Conservation (phyloP, 2,888 invertebrate species). For the Cephus pulcher region DNA sequence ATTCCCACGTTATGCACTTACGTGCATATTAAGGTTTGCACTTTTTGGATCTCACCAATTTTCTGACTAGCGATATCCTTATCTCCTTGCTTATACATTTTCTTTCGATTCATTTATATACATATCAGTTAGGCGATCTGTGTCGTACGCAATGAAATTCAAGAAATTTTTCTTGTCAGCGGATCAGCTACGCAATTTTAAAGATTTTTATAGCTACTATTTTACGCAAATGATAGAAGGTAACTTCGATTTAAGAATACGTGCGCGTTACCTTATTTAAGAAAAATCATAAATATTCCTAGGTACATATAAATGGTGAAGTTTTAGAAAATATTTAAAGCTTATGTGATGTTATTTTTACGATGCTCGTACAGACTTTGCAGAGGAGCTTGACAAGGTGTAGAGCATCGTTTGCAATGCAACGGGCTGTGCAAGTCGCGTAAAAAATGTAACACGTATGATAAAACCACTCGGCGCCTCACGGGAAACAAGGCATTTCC, state of each 20-base stretch:
- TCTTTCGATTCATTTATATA: too few species aligned
- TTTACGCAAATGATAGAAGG: neutral
- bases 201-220: neutral
- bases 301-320: neutral
- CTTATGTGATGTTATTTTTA: neutral
- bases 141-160: neutral
- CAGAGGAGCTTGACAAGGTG: neutral
- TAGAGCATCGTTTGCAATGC: neutral
- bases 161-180: neutral
- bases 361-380: neutral
- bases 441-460: neutral
- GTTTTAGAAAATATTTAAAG: neutral
- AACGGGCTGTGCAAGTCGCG: neutral
- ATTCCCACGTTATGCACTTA: constrained; percentile 46
- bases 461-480: neutral
- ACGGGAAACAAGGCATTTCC: neutral
- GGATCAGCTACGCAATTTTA: neutral
- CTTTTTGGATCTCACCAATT: constrained; percentile 30
- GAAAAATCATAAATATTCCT: neutral
- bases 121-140: too few species aligned
- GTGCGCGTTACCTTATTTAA: neutral
- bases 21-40: constrained; percentile 35
- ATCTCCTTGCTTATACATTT: neutral
- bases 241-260: neutral
- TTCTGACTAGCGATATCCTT: neutral